Evolutionary conservation across 1,140 invertebrate genomes (phyloP).

Genomic region (Schlechtendalia chinensis): DNA sequence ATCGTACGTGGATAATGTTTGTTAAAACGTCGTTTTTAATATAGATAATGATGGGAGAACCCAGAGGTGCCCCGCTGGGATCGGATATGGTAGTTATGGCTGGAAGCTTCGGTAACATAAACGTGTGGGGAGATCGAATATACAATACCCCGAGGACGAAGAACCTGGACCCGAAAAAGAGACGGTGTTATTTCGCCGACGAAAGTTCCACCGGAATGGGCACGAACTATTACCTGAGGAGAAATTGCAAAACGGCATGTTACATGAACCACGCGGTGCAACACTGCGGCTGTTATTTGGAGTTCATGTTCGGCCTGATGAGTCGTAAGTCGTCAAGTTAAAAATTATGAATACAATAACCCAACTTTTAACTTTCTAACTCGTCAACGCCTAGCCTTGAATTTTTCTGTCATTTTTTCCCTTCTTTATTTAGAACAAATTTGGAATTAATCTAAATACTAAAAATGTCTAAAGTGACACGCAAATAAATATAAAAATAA

Average conservation of each 20-base stretch:
- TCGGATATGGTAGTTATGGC: conserved; percentile 49
- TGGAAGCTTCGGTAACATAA: conserved; percentile 50
- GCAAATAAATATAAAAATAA: too few species aligned
- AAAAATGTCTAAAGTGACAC: too few species aligned
- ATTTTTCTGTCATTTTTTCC: too few species aligned
- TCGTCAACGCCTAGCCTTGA: too few species aligned
- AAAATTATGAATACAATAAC: too few species aligned
- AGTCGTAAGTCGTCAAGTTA: not conserved
- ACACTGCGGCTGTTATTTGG: conserved; percentile 54
- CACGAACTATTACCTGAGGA: conserved; percentile 50
- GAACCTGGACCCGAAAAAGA: conserved; percentile 20
- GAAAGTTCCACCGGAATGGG: conserved; percentile 49
- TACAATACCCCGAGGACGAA: conserved; percentile 50
- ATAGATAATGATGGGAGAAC: conserved; percentile 53
- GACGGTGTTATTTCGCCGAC: conserved; percentile 53
- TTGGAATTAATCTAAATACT: too few species aligned
- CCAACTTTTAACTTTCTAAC: too few species aligned
- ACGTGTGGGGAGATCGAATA: conserved; percentile 51
- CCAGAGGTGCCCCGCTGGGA: conserved; percentile 51
- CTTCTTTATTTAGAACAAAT: too few species aligned
- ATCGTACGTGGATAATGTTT: too few species aligned
- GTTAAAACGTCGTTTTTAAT: not conserved
- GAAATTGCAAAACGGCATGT: conserved; percentile 53
- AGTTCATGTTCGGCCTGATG: conserved; percentile 52
- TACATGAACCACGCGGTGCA: conserved; percentile 50